phyloP scores from a whole-genome alignment of 2,113 vertebrate species.

The Clarias macrocephalus region DNA sequence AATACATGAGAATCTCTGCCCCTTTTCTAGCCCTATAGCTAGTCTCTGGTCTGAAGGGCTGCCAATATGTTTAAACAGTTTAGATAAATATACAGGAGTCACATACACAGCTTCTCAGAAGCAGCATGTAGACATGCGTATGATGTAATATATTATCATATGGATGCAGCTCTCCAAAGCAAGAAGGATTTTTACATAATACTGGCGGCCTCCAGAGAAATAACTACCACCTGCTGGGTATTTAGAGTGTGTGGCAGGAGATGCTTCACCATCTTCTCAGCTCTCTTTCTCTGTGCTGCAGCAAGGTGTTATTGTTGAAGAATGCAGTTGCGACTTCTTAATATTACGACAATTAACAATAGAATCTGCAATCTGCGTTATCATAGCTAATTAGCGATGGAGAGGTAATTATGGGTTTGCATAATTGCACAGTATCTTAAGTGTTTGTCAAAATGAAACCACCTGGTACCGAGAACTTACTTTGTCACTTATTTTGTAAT shows the following conservation, averaged over 20 bases:
- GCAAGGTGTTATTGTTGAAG: conserved; percentile 13
- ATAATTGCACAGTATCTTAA: conserved; percentile 60
- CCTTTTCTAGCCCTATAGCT: background rate
- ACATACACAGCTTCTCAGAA: background rate
- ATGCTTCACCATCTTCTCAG: conserved; percentile 20
- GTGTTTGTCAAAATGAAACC: conserved; percentile 58
- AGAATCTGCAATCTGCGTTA: conserved; percentile 29
- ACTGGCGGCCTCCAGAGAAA: conserved; percentile 32
- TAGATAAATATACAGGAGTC: background rate
- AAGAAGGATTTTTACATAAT: conserved; percentile 11
- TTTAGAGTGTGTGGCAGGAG: conserved; percentile 6
- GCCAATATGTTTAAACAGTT: background rate
- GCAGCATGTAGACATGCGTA: background rate
- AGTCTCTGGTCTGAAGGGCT: background rate
- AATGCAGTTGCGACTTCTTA: conserved; percentile 51
- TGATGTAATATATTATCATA: conserved; percentile 1
- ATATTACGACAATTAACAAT: conserved; percentile 51
- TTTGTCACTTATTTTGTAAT: conserved; percentile 60
- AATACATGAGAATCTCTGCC: background rate
- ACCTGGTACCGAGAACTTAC: conserved; percentile 56
- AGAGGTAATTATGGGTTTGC: conserved; percentile 57
- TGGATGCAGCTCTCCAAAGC: background rate
- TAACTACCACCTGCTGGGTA: conserved; percentile 37
- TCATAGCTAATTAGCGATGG: conserved; percentile 51
- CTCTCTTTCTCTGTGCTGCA: background rate